phyloP scores from a whole-genome alignment of 2,797 vertebrate species.

The Masticophis lateralis region DNA sequence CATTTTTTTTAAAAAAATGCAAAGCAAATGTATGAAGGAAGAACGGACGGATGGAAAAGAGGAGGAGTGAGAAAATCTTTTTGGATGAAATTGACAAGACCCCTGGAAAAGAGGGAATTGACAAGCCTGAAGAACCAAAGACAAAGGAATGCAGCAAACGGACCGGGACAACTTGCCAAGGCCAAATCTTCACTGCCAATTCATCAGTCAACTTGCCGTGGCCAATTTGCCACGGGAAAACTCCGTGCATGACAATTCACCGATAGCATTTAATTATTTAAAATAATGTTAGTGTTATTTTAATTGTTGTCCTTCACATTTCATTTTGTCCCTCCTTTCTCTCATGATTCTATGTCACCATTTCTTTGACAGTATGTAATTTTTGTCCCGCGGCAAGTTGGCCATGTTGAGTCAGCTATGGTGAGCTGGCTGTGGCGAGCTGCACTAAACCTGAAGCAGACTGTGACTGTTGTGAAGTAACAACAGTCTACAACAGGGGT shows the following conservation, averaged over 20 bases:
- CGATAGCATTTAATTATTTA: not conserved
- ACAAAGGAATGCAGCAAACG: not conserved
- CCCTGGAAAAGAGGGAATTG: not conserved
- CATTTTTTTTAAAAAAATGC: not conserved
- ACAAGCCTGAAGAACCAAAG: not conserved
- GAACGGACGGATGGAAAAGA: not conserved
- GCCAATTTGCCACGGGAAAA: not conserved
- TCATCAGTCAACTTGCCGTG: rapidly evolving
- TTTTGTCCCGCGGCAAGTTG: not conserved
- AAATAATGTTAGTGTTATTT: not conserved
- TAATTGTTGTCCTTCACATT: not conserved
- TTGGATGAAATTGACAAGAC: not conserved
- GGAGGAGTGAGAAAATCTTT: not conserved
- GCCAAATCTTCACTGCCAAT: not conserved
- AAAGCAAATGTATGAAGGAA: not conserved
- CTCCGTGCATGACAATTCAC: not conserved
- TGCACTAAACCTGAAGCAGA: not conserved
- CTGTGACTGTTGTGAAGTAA: not conserved
- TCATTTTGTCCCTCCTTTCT: not conserved
- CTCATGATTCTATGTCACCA: not conserved
- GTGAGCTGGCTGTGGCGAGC: not conserved
- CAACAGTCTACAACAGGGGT: not conserved
- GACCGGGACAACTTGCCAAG: not conserved
- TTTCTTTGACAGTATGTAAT: not conserved
- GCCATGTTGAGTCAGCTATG: not conserved